phyloP scores from a whole-genome alignment of 1,140 invertebrate genomes.

The Odontomachus brunneus region DNA sequence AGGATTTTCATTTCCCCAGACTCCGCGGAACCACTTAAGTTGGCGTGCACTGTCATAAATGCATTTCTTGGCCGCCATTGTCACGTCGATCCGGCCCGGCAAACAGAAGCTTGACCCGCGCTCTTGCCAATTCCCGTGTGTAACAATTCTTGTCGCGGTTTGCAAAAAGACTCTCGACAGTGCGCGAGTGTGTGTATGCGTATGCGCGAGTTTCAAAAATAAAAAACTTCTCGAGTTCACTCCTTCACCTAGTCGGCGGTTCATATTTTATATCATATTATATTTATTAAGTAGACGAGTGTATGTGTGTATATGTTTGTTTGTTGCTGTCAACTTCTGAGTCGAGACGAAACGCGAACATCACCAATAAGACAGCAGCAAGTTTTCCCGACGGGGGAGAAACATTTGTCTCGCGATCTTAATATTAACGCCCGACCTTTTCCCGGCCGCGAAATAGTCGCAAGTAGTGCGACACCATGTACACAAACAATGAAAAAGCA shows the following conservation, averaged over 20 bases:
- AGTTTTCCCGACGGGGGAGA: too few relatives aligned
- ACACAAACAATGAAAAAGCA: too few relatives aligned
- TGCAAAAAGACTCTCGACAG: neutral
- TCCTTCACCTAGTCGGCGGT: neutral
- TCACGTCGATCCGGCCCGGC: conserved; percentile 56
- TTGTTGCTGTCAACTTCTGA: too few relatives aligned
- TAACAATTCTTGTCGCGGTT: neutral
- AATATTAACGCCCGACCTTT: too few relatives aligned
- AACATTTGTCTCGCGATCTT: too few relatives aligned
- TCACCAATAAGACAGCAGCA: too few relatives aligned
- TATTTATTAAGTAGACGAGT: too few relatives aligned
- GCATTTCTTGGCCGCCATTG: conserved; percentile 68
- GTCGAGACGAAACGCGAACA: too few relatives aligned
- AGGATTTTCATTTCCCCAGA: conserved; percentile 22
- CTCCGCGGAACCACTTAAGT: conserved; percentile 52
- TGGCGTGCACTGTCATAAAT: conserved; percentile 67
- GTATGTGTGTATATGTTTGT: too few relatives aligned
- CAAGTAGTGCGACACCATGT: too few relatives aligned
- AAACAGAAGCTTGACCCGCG: conserved; percentile 33
- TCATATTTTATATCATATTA: neutral
- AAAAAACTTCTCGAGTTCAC: neutral
- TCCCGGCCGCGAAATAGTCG: too few relatives aligned
- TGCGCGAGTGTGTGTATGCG: neutral
- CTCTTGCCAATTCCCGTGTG: conserved; percentile 34
- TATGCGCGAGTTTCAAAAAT: neutral